phyloP scores from a whole-genome alignment of 2,888 invertebrate species.

The Notodonta dromedarius region DNA sequence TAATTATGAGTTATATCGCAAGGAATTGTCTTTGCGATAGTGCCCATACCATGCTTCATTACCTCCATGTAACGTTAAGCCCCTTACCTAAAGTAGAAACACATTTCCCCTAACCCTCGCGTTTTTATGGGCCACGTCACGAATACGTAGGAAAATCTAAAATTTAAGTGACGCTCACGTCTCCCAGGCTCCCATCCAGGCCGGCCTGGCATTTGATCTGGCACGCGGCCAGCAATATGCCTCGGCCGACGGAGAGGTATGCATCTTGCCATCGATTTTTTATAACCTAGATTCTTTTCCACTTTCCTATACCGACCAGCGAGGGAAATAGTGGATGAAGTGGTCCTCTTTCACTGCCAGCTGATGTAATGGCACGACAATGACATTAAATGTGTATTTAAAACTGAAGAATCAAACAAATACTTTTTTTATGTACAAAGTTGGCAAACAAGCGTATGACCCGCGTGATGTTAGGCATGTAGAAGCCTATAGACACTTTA shows the following conservation, averaged over 20 bases:
- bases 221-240: slow-evolving; percentile 71
- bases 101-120: slow-evolving; percentile 9
- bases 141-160: slow-evolving; percentile 54
- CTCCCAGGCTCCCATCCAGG: slow-evolving; percentile 49
- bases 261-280: slow-evolving; percentile 64
- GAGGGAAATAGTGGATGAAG: background rate
- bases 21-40: too few relatives aligned
- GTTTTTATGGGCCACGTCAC: slow-evolving; percentile 31
- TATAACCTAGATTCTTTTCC: slow-evolving; percentile 65
- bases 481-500: too few relatives aligned
- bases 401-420: too few relatives aligned
- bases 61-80: too few relatives aligned
- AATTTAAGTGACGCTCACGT: slow-evolving; percentile 70
- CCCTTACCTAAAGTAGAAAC: background rate
- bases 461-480: too few relatives aligned
- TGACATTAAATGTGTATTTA: too few relatives aligned
- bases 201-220: slow-evolving; percentile 66
- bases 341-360: background rate
- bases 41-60: too few relatives aligned
- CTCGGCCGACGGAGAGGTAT: slow-evolving; percentile 63
- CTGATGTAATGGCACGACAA: background rate
- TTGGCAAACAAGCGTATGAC: too few relatives aligned
- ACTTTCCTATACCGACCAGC: slow-evolving; percentile 20
- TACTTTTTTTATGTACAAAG: too few relatives aligned
- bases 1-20: too few relatives aligned